Evolutionary conservation across 1,140 invertebrate species (phyloP).

Genomic region (Habropoda laboriosa): DNA sequence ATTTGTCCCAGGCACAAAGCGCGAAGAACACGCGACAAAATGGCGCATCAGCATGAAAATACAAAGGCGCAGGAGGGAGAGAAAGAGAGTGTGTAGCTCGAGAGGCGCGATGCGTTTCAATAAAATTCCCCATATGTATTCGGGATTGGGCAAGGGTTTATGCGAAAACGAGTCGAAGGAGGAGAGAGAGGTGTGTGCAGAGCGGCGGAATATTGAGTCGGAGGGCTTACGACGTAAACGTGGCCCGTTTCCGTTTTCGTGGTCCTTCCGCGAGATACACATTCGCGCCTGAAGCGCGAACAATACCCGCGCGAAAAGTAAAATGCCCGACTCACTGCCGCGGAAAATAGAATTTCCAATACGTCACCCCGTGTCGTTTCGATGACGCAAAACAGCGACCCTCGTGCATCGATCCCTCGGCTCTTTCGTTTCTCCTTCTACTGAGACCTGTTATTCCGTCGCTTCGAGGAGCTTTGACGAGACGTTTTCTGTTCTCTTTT

Average conservation of each 20-base stretch:
- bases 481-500: no score
- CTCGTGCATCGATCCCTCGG: not conserved
- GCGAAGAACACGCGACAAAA: not conserved
- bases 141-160: slow-evolving; percentile 59
- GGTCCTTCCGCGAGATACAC: slow-evolving; percentile 26
- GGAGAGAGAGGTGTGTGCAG: no score
- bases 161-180: slow-evolving; percentile 42
- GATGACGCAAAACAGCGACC: not conserved
- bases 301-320: slow-evolving; percentile 47
- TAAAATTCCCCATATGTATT: slow-evolving; percentile 61
- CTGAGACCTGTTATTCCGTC: not conserved
- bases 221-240: slow-evolving; percentile 43
- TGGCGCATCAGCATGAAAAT: slow-evolving; percentile 12
- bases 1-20: not conserved
- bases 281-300: slow-evolving; percentile 17
- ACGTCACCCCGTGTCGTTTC: slow-evolving; percentile 42
- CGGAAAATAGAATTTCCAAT: slow-evolving; percentile 67
- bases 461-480: not conserved
- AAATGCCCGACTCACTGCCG: slow-evolving; percentile 51
- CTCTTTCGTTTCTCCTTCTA: not conserved
- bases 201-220: slow-evolving; percentile 48
- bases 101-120: slow-evolving; percentile 56
- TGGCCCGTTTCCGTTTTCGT: slow-evolving; percentile 44
- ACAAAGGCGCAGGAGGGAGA: not conserved
- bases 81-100: not conserved